phyloP scores from a whole-genome alignment of 2,113 vertebrate genomes.

The Caracal caracal region DNA sequence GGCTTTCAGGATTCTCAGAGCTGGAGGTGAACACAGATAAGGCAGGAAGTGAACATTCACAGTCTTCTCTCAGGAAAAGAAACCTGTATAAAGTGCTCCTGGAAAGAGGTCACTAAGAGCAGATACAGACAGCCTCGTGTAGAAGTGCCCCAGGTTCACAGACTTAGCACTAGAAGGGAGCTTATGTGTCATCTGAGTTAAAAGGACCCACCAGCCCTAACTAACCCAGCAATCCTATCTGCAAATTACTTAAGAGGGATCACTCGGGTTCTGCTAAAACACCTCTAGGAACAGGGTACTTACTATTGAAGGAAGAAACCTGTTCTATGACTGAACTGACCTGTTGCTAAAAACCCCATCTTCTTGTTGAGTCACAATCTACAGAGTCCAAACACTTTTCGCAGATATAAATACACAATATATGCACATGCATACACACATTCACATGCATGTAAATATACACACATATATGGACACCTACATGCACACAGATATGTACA shows the following conservation, averaged over 20 bases:
- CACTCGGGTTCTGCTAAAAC: neutral
- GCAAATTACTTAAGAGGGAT: neutral
- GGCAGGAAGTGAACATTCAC: neutral
- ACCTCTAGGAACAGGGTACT: neutral
- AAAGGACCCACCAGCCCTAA: neutral
- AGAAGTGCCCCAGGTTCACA: neutral
- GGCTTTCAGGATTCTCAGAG: neutral
- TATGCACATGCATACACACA: neutral
- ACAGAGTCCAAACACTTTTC: neutral
- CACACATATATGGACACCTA: no score
- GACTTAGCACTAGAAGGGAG: neutral
- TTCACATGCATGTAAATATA: neutral
- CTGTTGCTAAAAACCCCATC: neutral
- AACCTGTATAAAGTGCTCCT: neutral
- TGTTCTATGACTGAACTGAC: neutral
- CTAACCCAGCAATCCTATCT: neutral
- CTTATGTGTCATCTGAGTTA: neutral
- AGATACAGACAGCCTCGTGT: neutral
- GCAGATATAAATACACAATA: neutral
- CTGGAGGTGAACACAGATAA: neutral
- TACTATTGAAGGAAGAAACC: neutral
- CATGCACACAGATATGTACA: accelerated
- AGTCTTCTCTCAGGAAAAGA: neutral
- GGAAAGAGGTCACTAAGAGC: neutral
- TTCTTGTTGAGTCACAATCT: neutral